A percentile compares a stretch with the other conserved stretches of the same genome.
These are phyloP conservation scores for Coelopa pilipes DNA, from an alignment of 2,888 invertebrate species.

Conservation along the genomic window DNA sequence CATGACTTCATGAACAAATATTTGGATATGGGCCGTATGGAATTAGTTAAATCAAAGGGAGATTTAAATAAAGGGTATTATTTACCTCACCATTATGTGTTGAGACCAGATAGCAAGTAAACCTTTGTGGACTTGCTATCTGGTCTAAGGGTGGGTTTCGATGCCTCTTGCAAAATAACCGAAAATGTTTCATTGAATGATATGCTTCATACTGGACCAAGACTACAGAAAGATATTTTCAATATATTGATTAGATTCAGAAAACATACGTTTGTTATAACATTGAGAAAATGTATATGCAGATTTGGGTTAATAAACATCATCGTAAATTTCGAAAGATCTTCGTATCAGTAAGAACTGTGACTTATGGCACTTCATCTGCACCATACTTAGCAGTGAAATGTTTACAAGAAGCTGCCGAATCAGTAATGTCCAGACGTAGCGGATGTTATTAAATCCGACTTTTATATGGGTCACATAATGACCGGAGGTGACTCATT, in stretches of 20 bases:
- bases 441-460: slow-evolving; percentile 3
- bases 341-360: neutral
- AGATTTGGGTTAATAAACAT: neutral
- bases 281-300: neutral
- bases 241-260: too few relatives aligned
- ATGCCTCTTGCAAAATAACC: neutral
- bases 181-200: neutral
- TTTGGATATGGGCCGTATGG: too few relatives aligned
- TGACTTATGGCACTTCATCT: slow-evolving; percentile 2
- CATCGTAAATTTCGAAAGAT: neutral
- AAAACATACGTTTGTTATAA: neutral
- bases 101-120: too few relatives aligned
- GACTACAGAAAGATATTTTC: too few relatives aligned
- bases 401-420: slow-evolving; percentile 23
- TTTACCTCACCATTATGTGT: too few relatives aligned
- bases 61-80: too few relatives aligned
- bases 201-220: neutral
- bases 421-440: slow-evolving; percentile 1
- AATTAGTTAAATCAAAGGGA: too few relatives aligned
- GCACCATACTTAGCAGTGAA: slow-evolving; percentile 18
- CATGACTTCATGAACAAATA: too few relatives aligned
- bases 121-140: neutral
- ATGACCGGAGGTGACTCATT: slow-evolving; percentile 30
- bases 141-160: neutral
- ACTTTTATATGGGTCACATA: slow-evolving; percentile 38